These are phyloP conservation scores for Pandemis heparana DNA, from an alignment of 2,888 invertebrate species.

Conservation along the genomic window DNA sequence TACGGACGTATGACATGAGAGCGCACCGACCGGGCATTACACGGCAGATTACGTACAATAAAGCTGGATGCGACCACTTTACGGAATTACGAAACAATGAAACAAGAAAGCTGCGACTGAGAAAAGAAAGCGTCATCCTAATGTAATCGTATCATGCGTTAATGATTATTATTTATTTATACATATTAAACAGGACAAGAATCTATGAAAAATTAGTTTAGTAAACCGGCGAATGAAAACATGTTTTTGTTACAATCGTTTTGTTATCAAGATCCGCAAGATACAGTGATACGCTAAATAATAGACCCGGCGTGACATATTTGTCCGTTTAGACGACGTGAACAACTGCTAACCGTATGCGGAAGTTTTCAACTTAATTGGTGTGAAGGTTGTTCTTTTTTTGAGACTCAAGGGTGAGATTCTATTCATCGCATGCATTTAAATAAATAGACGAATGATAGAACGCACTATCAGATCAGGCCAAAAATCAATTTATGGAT, in stretches of 20 bases:
- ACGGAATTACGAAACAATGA: conserved; percentile 78
- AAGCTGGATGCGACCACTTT: conserved; percentile 62
- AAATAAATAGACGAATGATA: conserved; percentile 44
- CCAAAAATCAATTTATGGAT: conserved; percentile 44
- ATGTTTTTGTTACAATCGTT: conserved; percentile 35
- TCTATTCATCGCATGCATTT: conserved; percentile 60
- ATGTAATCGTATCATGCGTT: conserved; percentile 65
- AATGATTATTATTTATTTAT: conserved; percentile 45
- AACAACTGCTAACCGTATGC: conserved; percentile 51
- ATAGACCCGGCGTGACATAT: conserved; percentile 54
- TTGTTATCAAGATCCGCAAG: conserved; percentile 54
- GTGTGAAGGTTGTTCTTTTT: conserved; percentile 62
- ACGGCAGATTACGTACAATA: conserved; percentile 73
- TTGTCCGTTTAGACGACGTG: conserved; percentile 53
- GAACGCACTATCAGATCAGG: conserved; percentile 10
- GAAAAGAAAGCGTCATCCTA: conserved; percentile 72
- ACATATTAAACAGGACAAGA: conserved; percentile 52
- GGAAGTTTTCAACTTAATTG: conserved; percentile 64
- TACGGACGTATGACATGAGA: conserved; percentile 70
- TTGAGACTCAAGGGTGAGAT: conserved; percentile 67
- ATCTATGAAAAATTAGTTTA: conserved; percentile 34
- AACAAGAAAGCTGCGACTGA: conserved; percentile 72
- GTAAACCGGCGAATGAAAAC: conserved; percentile 23
- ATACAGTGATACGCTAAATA: conserved; percentile 48
- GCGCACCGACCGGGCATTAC: conserved; percentile 64